A percentile compares a stretch with the other conserved stretches of the same genome.
Conservation (phyloP, 2,888 invertebrate species). For the Sarcophaga variegata region DNA sequence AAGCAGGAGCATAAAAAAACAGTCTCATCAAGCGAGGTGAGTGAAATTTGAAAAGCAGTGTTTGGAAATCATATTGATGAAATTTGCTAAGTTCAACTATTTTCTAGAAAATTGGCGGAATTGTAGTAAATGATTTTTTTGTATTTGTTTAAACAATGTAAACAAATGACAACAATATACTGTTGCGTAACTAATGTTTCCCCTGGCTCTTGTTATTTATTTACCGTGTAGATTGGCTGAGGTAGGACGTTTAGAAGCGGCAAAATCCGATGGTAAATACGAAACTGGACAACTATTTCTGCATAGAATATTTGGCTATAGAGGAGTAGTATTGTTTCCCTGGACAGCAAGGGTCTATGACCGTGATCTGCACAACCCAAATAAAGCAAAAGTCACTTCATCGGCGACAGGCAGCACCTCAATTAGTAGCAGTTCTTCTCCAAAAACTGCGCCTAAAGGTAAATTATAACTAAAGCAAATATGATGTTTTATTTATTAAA, state of each 20-base stretch:
- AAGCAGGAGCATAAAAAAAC: slow-evolving; percentile 56
- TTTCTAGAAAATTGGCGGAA: slow-evolving; percentile 56
- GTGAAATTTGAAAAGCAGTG: background rate
- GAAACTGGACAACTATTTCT: slow-evolving; percentile 97
- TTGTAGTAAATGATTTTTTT: background rate
- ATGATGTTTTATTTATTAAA: background rate
- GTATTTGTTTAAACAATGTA: slow-evolving; percentile 27
- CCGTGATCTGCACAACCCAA: slow-evolving; percentile 88
- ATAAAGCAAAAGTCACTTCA: slow-evolving; percentile 83
- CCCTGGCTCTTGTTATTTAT: background rate
- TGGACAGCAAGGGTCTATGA: slow-evolving; percentile 98
- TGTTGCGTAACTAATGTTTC: slow-evolving; percentile 75
- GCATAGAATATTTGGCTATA: slow-evolving; percentile 97
- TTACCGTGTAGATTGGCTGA: slow-evolving; percentile 89
- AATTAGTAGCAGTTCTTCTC: slow-evolving; percentile 53
- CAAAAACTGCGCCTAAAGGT: slow-evolving; percentile 16
- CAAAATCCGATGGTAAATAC: slow-evolving; percentile 93
- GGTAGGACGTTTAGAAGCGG: slow-evolving; percentile 94
- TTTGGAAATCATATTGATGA: background rate
- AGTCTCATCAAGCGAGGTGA: slow-evolving; percentile 64
- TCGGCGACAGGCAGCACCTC: slow-evolving; percentile 75
- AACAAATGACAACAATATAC: slow-evolving; percentile 62
- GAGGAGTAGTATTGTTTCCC: slow-evolving; percentile 97
- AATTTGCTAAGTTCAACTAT: background rate
- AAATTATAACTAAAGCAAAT: slow-evolving; percentile 10